These are phyloP conservation scores for Teleiodes luculella DNA, from an alignment of 2,888 invertebrate genomes.

Conservation along the genomic window DNA sequence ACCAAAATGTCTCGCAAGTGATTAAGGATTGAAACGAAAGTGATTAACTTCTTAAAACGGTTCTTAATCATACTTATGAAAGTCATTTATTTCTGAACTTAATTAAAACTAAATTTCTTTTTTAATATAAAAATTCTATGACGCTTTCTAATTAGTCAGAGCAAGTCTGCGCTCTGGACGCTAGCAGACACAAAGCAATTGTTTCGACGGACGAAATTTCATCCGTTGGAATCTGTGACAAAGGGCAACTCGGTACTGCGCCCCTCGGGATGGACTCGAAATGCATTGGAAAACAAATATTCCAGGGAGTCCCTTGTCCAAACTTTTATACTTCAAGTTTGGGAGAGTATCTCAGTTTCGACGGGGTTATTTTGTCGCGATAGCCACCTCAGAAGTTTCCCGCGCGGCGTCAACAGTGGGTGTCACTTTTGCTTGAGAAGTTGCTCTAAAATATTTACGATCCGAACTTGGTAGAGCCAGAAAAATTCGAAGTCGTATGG, in stretches of 20 bases:
- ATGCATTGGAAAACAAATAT: slow-evolving; percentile 49
- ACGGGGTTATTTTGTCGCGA: slow-evolving; percentile 66
- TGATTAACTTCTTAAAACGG: no score
- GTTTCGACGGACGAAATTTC: slow-evolving; percentile 18
- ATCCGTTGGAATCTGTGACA: slow-evolving; percentile 30
- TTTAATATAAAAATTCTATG: not conserved
- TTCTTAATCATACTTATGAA: no score
- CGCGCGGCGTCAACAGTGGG: slow-evolving; percentile 62
- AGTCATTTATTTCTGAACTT: not conserved
- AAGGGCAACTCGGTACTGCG: slow-evolving; percentile 25
- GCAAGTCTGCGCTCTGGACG: not conserved
- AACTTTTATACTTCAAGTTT: slow-evolving; percentile 72
- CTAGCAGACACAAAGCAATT: not conserved
- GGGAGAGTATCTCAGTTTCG: slow-evolving; percentile 45
- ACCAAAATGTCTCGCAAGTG: no score
- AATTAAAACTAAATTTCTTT: not conserved
- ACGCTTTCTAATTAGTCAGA: not conserved
- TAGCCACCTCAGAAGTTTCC: slow-evolving; percentile 57
- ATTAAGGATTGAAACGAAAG: no score
- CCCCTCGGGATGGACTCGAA: slow-evolving; percentile 26
- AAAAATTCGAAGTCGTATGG: slow-evolving; percentile 57
- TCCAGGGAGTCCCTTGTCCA: slow-evolving; percentile 43
- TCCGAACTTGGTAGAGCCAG: slow-evolving; percentile 53
- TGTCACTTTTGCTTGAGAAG: slow-evolving; percentile 69
- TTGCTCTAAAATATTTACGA: slow-evolving; percentile 78